Conservation (phyloP, 2,888 invertebrate genomes). For the Mesorhabditis spiculigera region DNA sequence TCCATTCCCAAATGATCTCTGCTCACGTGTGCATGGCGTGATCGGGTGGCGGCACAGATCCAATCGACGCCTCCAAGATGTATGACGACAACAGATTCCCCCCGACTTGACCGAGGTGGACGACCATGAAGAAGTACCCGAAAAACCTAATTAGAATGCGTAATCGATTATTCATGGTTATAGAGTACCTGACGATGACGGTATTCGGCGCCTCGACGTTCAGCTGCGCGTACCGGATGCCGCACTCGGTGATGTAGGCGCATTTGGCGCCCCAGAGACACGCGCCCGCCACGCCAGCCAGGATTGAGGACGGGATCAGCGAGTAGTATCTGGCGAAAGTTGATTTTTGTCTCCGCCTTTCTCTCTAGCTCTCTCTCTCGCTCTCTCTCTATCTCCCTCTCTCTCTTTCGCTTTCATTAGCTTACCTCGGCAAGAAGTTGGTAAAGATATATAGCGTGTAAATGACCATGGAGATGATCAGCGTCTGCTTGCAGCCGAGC, state of each 20-base stretch:
- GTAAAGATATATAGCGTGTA: conserved; percentile 91
- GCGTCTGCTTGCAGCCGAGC: conserved; percentile 91
- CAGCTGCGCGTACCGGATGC: conserved; percentile 80
- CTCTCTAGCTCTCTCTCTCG: not conserved
- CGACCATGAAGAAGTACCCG: conserved; percentile 95
- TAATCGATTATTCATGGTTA: not conserved
- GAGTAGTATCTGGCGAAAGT: conserved; percentile 67
- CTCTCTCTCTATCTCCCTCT: too few species aligned
- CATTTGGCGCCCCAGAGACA: conserved; percentile 99
- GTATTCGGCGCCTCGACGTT: conserved; percentile 74
- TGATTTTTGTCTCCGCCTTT: not conserved
- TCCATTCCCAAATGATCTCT: not conserved
- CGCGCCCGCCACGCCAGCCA: conserved; percentile 90
- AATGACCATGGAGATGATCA: conserved; percentile 84
- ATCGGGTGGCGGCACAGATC: conserved; percentile 24
- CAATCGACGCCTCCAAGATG: conserved; percentile 46
- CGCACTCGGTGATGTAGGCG: conserved; percentile 89
- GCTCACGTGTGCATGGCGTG: conserved; percentile 39
- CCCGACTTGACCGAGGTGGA: conserved; percentile 92
- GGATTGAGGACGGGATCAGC: conserved; percentile 73
- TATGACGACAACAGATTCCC: conserved; percentile 88
- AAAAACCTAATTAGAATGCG: conserved; percentile 69
- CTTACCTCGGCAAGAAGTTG: conserved; percentile 79
- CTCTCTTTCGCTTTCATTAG: too few species aligned
- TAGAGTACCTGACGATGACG: conserved; percentile 74